A percentile compares a stretch with the other conserved stretches of the same genome.
Evolutionary conservation across 2,797 vertebrate species (phyloP).

Genomic region (Echeneis naucrates): DNA sequence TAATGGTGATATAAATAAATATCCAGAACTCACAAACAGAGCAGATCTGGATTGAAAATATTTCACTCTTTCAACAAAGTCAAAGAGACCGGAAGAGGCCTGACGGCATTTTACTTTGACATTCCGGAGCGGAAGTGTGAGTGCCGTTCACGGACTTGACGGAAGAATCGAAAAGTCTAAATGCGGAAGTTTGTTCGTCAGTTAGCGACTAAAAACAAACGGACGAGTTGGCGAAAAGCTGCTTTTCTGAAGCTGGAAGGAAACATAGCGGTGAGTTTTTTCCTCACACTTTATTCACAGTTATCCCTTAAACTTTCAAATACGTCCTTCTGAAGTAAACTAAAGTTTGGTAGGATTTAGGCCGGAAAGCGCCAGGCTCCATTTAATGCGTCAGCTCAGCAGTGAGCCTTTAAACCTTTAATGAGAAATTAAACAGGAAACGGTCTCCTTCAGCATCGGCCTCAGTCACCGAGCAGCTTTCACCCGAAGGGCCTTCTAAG

Average conservation of each 20-base stretch:
- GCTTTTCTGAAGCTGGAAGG: neutral
- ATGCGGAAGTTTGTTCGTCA: constrained; percentile 48
- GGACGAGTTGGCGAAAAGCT: neutral
- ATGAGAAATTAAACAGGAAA: too few relatives aligned
- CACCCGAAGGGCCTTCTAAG: too few relatives aligned
- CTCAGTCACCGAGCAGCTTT: too few relatives aligned
- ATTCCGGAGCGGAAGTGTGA: neutral
- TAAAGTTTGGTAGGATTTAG: neutral
- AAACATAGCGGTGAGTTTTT: constrained; percentile 40
- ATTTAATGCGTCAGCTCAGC: accelerated
- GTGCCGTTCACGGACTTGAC: neutral
- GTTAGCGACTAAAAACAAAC: constrained; percentile 18
- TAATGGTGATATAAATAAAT: too few relatives aligned
- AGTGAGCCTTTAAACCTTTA: neutral
- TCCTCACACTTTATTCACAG: accelerated
- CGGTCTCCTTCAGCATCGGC: too few relatives aligned
- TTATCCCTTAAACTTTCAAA: too few relatives aligned
- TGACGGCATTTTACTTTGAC: constrained; percentile 21
- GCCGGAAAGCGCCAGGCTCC: neutral
- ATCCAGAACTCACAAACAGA: too few relatives aligned
- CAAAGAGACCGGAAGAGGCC: neutral
- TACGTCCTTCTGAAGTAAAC: accelerated
- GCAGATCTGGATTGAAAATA: too few relatives aligned
- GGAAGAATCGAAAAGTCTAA: neutral
- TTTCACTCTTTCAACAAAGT: too few relatives aligned